Evolutionary conservation across 2,888 invertebrate genomes (phyloP).

Genomic region (Julus scanicus): DNA sequence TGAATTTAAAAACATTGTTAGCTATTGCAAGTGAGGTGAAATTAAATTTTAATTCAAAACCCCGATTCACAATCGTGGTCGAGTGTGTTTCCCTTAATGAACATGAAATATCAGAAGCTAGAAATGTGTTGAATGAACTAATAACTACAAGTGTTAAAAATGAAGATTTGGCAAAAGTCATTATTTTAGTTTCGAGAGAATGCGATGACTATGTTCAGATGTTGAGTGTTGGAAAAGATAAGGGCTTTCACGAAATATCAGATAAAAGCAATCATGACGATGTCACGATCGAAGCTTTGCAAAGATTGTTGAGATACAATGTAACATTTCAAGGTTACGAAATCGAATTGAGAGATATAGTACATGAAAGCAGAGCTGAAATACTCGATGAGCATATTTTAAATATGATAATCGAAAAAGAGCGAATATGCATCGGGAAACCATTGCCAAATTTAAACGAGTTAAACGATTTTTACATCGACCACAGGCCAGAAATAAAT

Average conservation of each 20-base stretch:
- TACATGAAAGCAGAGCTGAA: background rate
- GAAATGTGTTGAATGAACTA: background rate
- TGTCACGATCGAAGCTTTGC: too few species aligned
- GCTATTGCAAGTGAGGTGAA: background rate
- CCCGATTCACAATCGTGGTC: background rate
- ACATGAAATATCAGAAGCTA: background rate
- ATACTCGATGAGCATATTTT: background rate
- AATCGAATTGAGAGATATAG: background rate
- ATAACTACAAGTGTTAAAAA: too few species aligned
- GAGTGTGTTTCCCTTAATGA: background rate
- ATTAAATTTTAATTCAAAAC: background rate
- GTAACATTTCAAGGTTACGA: too few species aligned
- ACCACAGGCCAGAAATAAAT: background rate
- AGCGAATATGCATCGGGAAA: background rate
- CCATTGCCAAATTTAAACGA: background rate
- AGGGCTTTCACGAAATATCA: too few species aligned
- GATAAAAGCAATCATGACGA: too few species aligned
- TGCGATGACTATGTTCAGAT: too few species aligned
- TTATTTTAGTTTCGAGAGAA: too few species aligned
- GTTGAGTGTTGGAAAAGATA: too few species aligned
- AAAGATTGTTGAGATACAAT: too few species aligned
- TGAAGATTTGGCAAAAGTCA: too few species aligned
- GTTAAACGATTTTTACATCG: background rate
- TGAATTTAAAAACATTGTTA: background rate
- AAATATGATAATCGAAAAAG: background rate